A percentile compares a stretch with the other conserved stretches of the same genome.
Conservation (phyloP, 2,797 vertebrate genomes). For the Helicolenus hilgendorfi region DNA sequence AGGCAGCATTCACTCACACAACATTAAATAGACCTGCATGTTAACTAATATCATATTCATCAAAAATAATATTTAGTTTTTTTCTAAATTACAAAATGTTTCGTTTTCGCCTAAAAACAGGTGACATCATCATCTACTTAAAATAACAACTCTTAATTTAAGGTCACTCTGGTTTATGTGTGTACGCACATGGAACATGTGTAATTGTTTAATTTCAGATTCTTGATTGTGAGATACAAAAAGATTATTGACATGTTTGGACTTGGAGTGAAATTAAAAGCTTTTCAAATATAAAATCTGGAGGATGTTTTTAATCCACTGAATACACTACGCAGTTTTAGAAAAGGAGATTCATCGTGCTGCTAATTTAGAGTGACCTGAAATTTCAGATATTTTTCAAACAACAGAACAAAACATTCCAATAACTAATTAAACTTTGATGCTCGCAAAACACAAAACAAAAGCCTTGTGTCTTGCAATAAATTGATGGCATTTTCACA, state of each 20-base stretch:
- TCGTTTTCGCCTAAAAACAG: not conserved
- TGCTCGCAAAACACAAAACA: constrained; percentile 23
- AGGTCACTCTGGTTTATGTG: not conserved
- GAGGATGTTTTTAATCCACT: not conserved
- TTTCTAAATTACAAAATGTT: not conserved
- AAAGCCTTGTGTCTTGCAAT: constrained; percentile 28
- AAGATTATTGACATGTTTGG: not conserved
- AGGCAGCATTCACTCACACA: too few relatives aligned
- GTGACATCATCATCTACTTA: not conserved
- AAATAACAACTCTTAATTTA: not conserved
- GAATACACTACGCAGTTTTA: not conserved
- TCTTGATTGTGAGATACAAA: not conserved
- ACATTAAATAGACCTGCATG: too few relatives aligned
- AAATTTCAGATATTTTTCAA: not conserved
- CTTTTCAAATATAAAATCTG: not conserved
- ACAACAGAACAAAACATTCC: not conserved
- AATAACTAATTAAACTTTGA: constrained; percentile 13
- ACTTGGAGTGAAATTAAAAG: not conserved
- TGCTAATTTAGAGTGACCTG: not conserved
- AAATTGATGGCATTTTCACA: constrained; percentile 60
- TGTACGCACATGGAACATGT: too few relatives aligned
- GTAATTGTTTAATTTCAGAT: not conserved
- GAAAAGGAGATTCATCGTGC: not conserved
- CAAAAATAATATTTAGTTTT: not conserved
- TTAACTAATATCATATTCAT: too few relatives aligned